Conservation (phyloP, 2,888 invertebrate species). For the Camptogramma bilineatum region DNA sequence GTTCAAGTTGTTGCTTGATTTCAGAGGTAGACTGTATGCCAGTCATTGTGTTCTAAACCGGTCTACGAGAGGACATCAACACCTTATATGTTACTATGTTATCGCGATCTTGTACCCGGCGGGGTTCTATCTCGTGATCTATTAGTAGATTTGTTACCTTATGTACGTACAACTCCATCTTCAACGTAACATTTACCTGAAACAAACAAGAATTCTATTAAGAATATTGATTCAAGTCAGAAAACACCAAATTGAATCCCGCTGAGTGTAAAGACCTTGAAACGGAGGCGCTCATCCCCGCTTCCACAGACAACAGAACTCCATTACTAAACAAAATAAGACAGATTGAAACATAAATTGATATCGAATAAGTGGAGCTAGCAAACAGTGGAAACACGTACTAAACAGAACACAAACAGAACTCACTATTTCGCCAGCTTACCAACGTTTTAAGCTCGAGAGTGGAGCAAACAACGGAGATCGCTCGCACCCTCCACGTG, state of each 20-base stretch:
- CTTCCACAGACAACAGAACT: slow-evolving; percentile 40
- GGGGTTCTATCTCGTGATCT: slow-evolving; percentile 20
- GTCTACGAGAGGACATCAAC: slow-evolving; percentile 39
- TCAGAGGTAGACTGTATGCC: slow-evolving; percentile 22
- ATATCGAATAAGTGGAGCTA: slow-evolving; percentile 44
- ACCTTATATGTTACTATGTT: slow-evolving; percentile 33
- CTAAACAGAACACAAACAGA: slow-evolving; percentile 45
- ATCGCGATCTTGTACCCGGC: slow-evolving; percentile 32
- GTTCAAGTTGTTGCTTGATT: slow-evolving; percentile 19
- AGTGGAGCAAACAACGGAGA: slow-evolving; percentile 43
- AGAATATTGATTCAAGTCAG: slow-evolving; percentile 26
- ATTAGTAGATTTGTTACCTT: slow-evolving; percentile 21
- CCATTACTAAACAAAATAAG: slow-evolving; percentile 42
- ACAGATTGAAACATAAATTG: slow-evolving; percentile 45
- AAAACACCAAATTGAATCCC: slow-evolving; percentile 32
- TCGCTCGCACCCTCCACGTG: slow-evolving; percentile 33
- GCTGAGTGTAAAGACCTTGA: slow-evolving; percentile 34
- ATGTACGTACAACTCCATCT: slow-evolving; percentile 20
- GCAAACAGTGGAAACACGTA: slow-evolving; percentile 44
- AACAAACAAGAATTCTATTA: slow-evolving; percentile 38
- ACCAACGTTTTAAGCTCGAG: slow-evolving; percentile 45
- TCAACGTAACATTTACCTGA: slow-evolving; percentile 35
- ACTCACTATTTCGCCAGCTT: slow-evolving; percentile 40
- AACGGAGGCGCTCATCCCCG: slow-evolving; percentile 34
- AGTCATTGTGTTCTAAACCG: slow-evolving; percentile 41